phyloP scores from a whole-genome alignment of 2,797 vertebrate species.

The Melanogrammus aeglefinus region DNA sequence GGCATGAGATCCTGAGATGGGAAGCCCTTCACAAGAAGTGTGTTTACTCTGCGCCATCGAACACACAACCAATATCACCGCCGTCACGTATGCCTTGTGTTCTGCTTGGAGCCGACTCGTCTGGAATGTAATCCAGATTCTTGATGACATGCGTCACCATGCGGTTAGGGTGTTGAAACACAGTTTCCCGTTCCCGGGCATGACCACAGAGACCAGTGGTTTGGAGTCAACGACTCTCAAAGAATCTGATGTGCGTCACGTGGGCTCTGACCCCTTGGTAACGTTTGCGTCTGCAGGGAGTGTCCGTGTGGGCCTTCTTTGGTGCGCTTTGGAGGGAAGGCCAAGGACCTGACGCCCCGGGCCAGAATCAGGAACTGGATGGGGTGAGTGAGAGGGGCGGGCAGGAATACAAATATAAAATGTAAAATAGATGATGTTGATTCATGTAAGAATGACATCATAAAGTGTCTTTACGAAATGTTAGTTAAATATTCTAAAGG shows the following conservation, averaged over 20 bases:
- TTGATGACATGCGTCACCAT: neutral
- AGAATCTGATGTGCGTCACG: neutral
- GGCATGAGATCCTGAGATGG: constrained; percentile 86
- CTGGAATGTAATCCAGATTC: too few species aligned
- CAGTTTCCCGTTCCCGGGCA: neutral
- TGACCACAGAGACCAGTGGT: neutral
- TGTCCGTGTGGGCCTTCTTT: constrained; percentile 81
- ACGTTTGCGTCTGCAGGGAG: constrained; percentile 61
- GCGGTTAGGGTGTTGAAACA: neutral
- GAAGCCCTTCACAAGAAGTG: constrained; percentile 81
- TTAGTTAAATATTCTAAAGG: neutral
- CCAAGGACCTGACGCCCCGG: constrained; percentile 80
- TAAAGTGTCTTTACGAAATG: neutral
- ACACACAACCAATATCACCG: neutral
- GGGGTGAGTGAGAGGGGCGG: constrained; percentile 66
- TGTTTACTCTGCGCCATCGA: neutral
- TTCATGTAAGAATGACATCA: neutral
- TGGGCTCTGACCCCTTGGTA: neutral
- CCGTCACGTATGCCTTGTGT: neutral
- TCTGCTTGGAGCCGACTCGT: neutral
- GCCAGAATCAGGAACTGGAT: constrained; percentile 82
- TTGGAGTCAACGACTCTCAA: neutral
- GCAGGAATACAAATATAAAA: neutral
- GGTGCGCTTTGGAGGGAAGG: constrained; percentile 81
- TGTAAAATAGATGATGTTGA: neutral